Percentiles rank a stretch among this genome's conserved stretches.
phyloP scores from a whole-genome alignment of 2,888 invertebrate genomes.

The Habroteleia sp. region DNA sequence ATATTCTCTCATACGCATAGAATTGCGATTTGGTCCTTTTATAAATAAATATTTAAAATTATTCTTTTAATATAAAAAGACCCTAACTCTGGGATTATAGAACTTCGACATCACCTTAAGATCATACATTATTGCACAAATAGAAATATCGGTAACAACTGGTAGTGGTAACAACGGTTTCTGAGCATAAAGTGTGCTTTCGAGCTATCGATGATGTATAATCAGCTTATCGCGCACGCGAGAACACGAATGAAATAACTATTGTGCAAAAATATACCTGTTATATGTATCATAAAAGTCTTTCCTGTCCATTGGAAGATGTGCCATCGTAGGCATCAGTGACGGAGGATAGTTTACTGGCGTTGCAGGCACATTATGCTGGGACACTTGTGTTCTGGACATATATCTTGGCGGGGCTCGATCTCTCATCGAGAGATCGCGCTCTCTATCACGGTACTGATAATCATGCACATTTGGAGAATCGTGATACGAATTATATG shows the following conservation, averaged over 20 bases:
- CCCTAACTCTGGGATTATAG: too few relatives aligned
- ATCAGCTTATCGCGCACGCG: conserved; percentile 74
- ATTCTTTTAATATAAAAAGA: too few relatives aligned
- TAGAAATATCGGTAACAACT: conserved; percentile 42
- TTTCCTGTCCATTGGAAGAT: conserved; percentile 80
- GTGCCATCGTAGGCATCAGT: conserved; percentile 77
- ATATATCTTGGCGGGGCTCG: conserved; percentile 74
- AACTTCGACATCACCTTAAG: too few relatives aligned
- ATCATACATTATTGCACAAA: conserved; percentile 47
- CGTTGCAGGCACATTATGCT: conserved; percentile 74
- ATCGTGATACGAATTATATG: conserved; percentile 76
- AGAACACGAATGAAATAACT: conserved; percentile 79
- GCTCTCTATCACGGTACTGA: conserved; percentile 76
- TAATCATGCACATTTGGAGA: conserved; percentile 77
- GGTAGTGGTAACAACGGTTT: conserved; percentile 29
- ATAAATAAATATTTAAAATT: too few relatives aligned
- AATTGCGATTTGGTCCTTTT: too few relatives aligned
- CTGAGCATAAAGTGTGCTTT: conserved; percentile 26
- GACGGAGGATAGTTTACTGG: conserved; percentile 75
- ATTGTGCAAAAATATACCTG: conserved; percentile 81
- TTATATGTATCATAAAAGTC: conserved; percentile 82
- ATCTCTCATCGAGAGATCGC: conserved; percentile 73
- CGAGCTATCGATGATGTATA: conserved; percentile 56
- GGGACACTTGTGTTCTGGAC: conserved; percentile 74
- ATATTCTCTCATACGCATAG: too few relatives aligned